Evolutionary conservation across 92 coral and sea anemone species (phyloP).

Genomic region (Hydrozoanthus gracilis): DNA sequence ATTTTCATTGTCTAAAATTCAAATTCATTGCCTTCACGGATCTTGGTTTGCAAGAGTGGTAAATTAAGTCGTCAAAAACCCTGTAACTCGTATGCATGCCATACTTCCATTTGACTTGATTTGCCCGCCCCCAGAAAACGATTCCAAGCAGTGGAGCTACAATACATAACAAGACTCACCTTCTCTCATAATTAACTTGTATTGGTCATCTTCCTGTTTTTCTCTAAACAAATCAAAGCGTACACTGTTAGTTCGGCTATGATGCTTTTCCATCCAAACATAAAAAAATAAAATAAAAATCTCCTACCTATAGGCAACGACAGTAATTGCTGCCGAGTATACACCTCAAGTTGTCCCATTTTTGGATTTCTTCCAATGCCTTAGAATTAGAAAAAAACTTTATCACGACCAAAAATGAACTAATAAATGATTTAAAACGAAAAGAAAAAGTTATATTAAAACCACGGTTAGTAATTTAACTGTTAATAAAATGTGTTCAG

Average conservation of each 20-base stretch:
- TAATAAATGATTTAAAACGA: not conserved
- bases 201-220: slow-evolving; percentile 83
- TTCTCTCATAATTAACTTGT: slow-evolving; percentile 68
- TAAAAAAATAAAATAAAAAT: slow-evolving; percentile 12
- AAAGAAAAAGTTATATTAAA: not conserved
- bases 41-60: too few relatives aligned
- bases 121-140: too few relatives aligned
- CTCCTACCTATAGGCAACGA: slow-evolving; percentile 40
- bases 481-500: not conserved
- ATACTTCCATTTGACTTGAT: too few relatives aligned
- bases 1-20: too few relatives aligned
- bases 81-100: too few relatives aligned
- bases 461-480: not conserved
- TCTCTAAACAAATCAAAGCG: slow-evolving; percentile 61
- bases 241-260: slow-evolving; percentile 4
- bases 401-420: slow-evolving; percentile 44
- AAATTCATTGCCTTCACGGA: too few relatives aligned
- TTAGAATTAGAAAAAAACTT: slow-evolving; percentile 45
- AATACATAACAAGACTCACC: slow-evolving; percentile 51
- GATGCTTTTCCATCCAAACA: not conserved
- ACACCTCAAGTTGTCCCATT: slow-evolving; percentile 41
- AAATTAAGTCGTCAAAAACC: too few relatives aligned
- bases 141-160: not conserved
- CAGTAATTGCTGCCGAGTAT: slow-evolving; percentile 15
- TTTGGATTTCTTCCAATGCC: slow-evolving; percentile 45